Base-by-base conservation (phyloP, 2,113 vertebrate species). In the Tenrec ecaudatus region DNA sequence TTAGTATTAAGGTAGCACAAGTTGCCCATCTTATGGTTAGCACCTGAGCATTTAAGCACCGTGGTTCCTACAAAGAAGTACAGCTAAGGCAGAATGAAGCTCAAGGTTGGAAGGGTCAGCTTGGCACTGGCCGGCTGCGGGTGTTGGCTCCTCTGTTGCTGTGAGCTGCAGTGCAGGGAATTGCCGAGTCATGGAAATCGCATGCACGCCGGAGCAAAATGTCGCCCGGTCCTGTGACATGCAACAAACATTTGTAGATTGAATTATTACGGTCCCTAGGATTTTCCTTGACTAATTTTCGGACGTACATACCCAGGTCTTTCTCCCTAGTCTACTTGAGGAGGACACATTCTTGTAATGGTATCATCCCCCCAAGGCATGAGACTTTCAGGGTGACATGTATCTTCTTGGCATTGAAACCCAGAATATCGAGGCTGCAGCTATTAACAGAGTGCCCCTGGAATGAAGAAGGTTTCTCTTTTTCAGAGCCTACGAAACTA, bases 401-500 rank as follows among this genome's bases (percentile, higher is more conserved):
- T 83, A 43, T 85, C 68, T 68, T 79, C 31, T 88, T 43, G 73
- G 64, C n/a, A 71, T 16, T 43, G 23, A 92, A 87, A 36, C 15
- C 29, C 31, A 53, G 88, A 17, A 4, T 36, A 66, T 40, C 12
- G 27, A 80, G 6, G 0, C 0, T 20, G 64, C 60, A 64, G 14
- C 10, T 43, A 3, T 64, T 38, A 83, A 76, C 12, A 16, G n/a
- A 60, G 88, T 36, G 12, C 4, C 31, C 58, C 6, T 25, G 29
- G 14, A 19, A 31, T 25, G 15, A 53, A 57, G 19, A 33, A 66
- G 47, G 12, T 23, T 53, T 77, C 0, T 38, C 4, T 80, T 4
- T 5, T 5, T 27, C 0, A 5, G 31, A 85, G 79, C 0, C 0
- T 0, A 10, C 11, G 6, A n/a, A 66, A 29, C 57, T 3, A 1